These are phyloP conservation scores for Telmatherina bonti DNA, from an alignment of 2,797 vertebrate species.

Conservation along the genomic window DNA sequence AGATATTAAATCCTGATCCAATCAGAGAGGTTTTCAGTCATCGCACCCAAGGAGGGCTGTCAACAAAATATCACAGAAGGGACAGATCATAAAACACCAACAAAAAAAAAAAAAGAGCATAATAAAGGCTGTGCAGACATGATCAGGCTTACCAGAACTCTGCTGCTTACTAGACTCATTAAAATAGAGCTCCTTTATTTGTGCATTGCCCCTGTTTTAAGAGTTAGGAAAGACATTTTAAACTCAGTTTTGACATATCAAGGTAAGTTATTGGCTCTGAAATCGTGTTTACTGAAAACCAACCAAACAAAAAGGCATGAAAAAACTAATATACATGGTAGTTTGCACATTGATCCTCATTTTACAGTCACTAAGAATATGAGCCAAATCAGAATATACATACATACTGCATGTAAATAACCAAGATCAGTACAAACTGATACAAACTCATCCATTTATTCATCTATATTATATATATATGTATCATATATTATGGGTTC, in stretches of 20 bases:
- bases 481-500: too few species aligned
- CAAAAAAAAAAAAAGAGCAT: slow-evolving; percentile 21
- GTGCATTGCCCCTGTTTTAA: neutral
- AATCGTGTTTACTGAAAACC: neutral
- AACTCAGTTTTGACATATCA: neutral
- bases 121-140: slow-evolving; percentile 24
- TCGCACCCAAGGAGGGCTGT: slow-evolving; percentile 25
- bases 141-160: slow-evolving; percentile 19
- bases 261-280: neutral
- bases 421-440: neutral
- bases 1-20: slow-evolving; percentile 69
- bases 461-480: too few species aligned
- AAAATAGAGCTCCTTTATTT: neutral
- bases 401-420: neutral
- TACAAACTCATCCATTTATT: too few species aligned
- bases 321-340: neutral
- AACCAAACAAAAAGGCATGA: neutral
- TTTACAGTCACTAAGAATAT: neutral
- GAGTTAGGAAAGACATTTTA: neutral
- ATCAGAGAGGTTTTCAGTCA: slow-evolving; percentile 30
- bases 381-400: neutral
- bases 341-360: neutral
- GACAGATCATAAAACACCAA: slow-evolving; percentile 36
- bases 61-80: slow-evolving; percentile 46
- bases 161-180: slow-evolving; percentile 19